These are phyloP conservation scores for Pharmacophagus antenor DNA, from an alignment of 2,888 invertebrate genomes.

Conservation along the genomic window DNA sequence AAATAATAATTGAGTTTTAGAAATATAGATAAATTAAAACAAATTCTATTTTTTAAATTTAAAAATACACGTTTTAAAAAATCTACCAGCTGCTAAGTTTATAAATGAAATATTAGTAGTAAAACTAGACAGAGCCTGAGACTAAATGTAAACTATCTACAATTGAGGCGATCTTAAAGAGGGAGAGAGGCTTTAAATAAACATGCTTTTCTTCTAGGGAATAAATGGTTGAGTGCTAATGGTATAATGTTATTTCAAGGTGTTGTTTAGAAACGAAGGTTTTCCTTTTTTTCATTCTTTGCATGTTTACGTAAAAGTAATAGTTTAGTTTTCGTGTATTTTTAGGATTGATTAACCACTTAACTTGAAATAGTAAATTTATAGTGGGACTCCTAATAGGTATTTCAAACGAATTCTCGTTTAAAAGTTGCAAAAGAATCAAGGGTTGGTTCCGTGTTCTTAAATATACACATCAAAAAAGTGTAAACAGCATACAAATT, in stretches of 20 bases:
- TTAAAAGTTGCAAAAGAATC: too few species aligned
- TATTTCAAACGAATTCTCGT: too few species aligned
- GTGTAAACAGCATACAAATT: too few species aligned
- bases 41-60: not conserved
- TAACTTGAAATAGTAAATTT: too few species aligned
- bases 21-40: too few species aligned
- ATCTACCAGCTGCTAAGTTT: not conserved
- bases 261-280: slow-evolving; percentile 35
- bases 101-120: not conserved
- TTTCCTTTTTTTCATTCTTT: slow-evolving; percentile 21
- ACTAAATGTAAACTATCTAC: slow-evolving; percentile 1
- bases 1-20: too few species aligned
- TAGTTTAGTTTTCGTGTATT: not conserved
- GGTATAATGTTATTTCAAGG: slow-evolving; percentile 64
- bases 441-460: too few species aligned
- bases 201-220: slow-evolving; percentile 54
- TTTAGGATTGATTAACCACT: not conserved
- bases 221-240: slow-evolving; percentile 58
- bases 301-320: not conserved
- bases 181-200: slow-evolving; percentile 49
- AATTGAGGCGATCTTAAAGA: slow-evolving; percentile 13
- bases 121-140: not conserved
- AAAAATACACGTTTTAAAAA: not conserved
- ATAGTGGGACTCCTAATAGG: too few species aligned
- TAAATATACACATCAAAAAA: too few species aligned